Conservation (phyloP, 2,888 invertebrate species). For the Lochmaea crataegi region DNA sequence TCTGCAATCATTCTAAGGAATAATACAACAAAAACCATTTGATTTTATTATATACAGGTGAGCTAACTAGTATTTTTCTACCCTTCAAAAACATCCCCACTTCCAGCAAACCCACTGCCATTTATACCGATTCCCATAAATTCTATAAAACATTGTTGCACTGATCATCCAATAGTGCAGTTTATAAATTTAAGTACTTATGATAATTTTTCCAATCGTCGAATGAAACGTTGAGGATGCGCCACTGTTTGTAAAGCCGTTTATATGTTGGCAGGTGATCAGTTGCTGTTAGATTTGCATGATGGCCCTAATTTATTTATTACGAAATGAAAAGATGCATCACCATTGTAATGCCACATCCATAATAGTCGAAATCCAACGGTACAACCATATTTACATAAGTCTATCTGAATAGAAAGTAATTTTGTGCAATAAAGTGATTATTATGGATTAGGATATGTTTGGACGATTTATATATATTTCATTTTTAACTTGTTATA, state of each 20-base stretch:
- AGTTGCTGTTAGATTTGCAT: constrained; percentile 29
- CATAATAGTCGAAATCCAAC: constrained; percentile 4
- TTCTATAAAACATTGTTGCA: too few relatives aligned
- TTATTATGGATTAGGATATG: not conserved
- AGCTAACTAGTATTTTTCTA: too few relatives aligned
- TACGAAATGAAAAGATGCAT: constrained; percentile 16
- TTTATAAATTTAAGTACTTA: too few relatives aligned
- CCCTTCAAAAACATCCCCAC: too few relatives aligned
- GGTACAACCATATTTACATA: constrained; percentile 13
- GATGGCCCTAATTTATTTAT: constrained; percentile 26
- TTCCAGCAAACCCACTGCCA: too few relatives aligned
- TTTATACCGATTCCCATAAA: too few relatives aligned
- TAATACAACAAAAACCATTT: too few relatives aligned
- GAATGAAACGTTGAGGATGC: not conserved
- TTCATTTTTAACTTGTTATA: not conserved
- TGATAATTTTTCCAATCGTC: too few relatives aligned
- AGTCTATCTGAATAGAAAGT: not conserved
- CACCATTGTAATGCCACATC: constrained; percentile 20
- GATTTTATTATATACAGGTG: too few relatives aligned
- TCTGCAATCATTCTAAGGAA: too few relatives aligned
- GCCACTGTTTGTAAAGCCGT: constrained; percentile 15
- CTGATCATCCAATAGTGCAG: too few relatives aligned
- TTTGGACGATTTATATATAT: not conserved
- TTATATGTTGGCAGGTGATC: constrained; percentile 20
- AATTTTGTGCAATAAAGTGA: not conserved